Conservation (phyloP, 2,888 invertebrate genomes). For the Escarpia spicata region DNA sequence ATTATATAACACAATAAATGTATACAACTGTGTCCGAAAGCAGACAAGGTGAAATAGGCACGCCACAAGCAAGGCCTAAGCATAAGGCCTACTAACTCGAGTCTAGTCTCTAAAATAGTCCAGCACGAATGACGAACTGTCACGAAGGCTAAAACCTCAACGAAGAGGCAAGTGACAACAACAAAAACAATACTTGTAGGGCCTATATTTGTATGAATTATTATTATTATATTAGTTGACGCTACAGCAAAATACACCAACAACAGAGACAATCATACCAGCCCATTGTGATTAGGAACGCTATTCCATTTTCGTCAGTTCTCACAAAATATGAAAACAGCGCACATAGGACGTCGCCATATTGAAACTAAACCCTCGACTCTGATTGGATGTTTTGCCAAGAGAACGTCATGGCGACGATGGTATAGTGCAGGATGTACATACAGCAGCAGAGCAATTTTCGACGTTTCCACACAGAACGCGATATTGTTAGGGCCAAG, state of each 20-base stretch:
- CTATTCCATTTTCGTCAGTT: not conserved
- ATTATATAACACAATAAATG: no score
- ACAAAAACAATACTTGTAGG: not conserved
- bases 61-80: no score
- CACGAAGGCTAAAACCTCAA: no score
- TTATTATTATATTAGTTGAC: not conserved
- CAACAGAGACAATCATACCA: not conserved
- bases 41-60: no score
- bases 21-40: no score
- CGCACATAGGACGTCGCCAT: conserved; percentile 38
- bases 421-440: not conserved
- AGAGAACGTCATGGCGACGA: conserved; percentile 18
- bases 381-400: conserved; percentile 40
- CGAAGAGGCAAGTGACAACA: no score
- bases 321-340: not conserved
- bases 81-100: no score
- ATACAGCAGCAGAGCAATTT: not conserved
- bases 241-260: not conserved
- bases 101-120: no score
- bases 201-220: not conserved
- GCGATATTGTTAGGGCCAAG: no score
- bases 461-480: not conserved
- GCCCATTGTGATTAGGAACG: not conserved
- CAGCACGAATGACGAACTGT: no score
- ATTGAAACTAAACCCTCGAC: conserved; percentile 41